Evolutionary conservation across 2,797 vertebrate genomes (phyloP).

Genomic region (Dallia pectoralis): DNA sequence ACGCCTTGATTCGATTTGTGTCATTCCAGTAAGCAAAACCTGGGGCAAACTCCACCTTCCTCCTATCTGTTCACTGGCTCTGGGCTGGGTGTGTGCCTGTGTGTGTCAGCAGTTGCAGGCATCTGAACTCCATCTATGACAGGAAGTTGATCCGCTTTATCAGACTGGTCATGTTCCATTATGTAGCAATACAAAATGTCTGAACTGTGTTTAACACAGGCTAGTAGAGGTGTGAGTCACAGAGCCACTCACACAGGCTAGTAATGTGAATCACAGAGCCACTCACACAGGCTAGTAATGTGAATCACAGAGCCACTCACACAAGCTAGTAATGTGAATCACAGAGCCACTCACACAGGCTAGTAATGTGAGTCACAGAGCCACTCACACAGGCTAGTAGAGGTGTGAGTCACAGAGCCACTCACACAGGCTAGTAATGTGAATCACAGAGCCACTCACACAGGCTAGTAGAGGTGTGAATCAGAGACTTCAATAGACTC

Average conservation of each 20-base stretch:
- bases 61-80: conserved; percentile 57
- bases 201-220: conserved; percentile 79
- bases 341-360: too few relatives aligned
- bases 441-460: conserved; percentile 52
- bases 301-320: neutral
- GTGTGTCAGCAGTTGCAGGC: conserved; percentile 47
- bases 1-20: conserved; percentile 60
- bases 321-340: too few relatives aligned
- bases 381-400: too few relatives aligned
- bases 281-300: too few relatives aligned
- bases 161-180: conserved; percentile 83
- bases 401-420: conserved; percentile 20
- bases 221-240: conserved; percentile 78
- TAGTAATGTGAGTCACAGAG: neutral
- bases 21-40: conserved; percentile 80
- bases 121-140: conserved; percentile 62
- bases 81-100: conserved; percentile 49
- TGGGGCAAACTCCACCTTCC: conserved; percentile 77
- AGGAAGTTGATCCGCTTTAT: conserved; percentile 83
- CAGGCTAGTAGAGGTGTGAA: too few relatives aligned
- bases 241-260: too few relatives aligned
- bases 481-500: conserved; percentile 27
- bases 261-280: conserved; percentile 15
- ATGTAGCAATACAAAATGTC: conserved; percentile 89
- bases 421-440: too few relatives aligned